Percentiles rank a stretch among this genome's conserved stretches.
Evolutionary conservation across 2,113 vertebrate species (phyloP).

Genomic region (Setophaga kirtlandii): DNA sequence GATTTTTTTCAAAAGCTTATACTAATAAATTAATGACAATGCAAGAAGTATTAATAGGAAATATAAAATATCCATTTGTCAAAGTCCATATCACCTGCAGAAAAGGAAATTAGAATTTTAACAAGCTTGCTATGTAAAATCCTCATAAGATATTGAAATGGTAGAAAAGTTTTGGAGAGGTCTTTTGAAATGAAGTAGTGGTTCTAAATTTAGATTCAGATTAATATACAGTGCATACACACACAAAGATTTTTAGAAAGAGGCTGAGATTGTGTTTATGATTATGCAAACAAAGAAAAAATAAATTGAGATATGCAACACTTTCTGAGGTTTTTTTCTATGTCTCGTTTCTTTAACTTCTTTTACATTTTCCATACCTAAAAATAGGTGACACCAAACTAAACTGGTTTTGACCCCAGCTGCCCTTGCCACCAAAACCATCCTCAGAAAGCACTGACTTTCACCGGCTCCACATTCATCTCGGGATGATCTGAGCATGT

Average conservation of each 20-base stretch:
- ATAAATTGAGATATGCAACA: neutral
- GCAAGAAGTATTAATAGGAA: neutral
- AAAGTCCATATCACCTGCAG: neutral
- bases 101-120: neutral
- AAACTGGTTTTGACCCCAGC: neutral
- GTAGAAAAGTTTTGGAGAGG: neutral
- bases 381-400: neutral
- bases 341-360: neutral
- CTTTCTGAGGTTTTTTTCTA: neutral
- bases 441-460: neutral
- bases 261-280: neutral
- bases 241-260: neutral
- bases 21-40: neutral
- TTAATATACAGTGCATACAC: neutral
- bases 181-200: neutral
- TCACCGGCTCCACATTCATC: neutral
- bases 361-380: neutral
- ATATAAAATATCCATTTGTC: neutral
- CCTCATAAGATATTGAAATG: neutral
- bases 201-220: neutral
- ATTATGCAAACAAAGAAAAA: neutral
- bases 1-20: neutral
- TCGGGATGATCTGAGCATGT: neutral
- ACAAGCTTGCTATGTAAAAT: neutral
- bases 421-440: neutral